A percentile compares a stretch with the other conserved stretches of the same genome.
Conservation (phyloP, 37 sponge, comb jelly and placozoan species). For the Eunapius fragilis region DNA sequence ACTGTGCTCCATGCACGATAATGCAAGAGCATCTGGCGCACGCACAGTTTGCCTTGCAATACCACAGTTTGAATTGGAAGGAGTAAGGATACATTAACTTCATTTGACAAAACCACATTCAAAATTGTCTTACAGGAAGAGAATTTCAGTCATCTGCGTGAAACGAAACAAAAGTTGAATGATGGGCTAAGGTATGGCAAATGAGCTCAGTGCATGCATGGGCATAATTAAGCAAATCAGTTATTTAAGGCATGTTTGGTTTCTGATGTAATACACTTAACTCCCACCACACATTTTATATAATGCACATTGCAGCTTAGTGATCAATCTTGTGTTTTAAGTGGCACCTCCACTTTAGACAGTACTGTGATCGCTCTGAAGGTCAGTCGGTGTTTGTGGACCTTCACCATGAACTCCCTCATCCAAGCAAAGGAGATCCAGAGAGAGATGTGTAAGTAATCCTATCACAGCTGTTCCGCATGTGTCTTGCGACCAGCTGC, state of each 20-base stretch:
- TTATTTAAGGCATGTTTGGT: background rate
- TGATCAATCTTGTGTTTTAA: background rate
- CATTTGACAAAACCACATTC: background rate
- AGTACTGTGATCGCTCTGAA: conserved; percentile 2
- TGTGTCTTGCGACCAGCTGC: background rate
- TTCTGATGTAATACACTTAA: too few relatives aligned
- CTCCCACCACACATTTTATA: too few relatives aligned
- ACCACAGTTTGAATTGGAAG: conserved; percentile 16
- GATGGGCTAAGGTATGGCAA: background rate
- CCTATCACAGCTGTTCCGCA: background rate
- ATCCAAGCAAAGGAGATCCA: background rate
- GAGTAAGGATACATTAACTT: background rate
- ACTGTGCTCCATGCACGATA: conserved; percentile 24
- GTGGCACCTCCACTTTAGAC: background rate
- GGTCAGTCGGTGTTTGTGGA: conserved; percentile 6
- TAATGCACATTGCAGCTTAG: too few relatives aligned
- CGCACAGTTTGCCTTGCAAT: conserved; percentile 12
- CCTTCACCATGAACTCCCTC: conserved; percentile 6
- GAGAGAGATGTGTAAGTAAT: background rate
- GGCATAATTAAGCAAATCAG: too few relatives aligned
- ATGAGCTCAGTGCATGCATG: background rate
- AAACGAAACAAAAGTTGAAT: background rate
- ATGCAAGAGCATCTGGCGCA: conserved; percentile 16
- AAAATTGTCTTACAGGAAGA: background rate
- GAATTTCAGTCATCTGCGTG: background rate